Evolutionary conservation across 2,113 vertebrate species (phyloP).

Genomic region (Rallus limicola): DNA sequence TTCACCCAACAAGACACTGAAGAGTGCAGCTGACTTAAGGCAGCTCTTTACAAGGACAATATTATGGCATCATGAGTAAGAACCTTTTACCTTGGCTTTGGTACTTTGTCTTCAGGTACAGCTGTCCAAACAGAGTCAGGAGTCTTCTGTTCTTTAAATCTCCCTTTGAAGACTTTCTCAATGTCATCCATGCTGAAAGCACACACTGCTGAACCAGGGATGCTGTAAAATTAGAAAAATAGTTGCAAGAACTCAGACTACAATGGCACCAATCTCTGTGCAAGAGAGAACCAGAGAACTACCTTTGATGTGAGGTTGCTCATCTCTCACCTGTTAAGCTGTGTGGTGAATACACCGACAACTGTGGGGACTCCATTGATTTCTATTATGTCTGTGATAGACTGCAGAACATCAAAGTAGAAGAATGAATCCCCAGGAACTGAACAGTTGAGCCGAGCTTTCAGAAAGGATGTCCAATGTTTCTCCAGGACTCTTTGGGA

Average conservation of each 20-base stretch:
- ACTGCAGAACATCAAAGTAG: slow-evolving; percentile 98
- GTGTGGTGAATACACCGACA: slow-evolving; percentile 95
- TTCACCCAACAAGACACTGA: neutral
- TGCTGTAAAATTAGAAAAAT: slow-evolving; percentile 75
- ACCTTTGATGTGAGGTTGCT: neutral
- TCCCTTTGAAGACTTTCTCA: slow-evolving; percentile 91
- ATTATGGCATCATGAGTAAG: neutral
- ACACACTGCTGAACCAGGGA: slow-evolving; percentile 96
- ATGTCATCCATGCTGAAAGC: slow-evolving; percentile 98
- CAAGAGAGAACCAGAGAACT: neutral
- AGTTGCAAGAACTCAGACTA: neutral
- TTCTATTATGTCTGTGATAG: slow-evolving; percentile 93
- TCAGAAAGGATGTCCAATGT: slow-evolving; percentile 98
- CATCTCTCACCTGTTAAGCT: slow-evolving; percentile 92
- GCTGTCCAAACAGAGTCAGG: slow-evolving; percentile 97
- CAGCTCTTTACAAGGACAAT: neutral
- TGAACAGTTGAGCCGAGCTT: slow-evolving; percentile 95
- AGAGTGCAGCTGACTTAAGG: slow-evolving; percentile 5
- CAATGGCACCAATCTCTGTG: neutral
- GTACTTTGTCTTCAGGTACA: slow-evolving; percentile 94
- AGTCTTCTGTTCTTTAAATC: slow-evolving; percentile 98
- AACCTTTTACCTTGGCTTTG: slow-evolving; percentile 88
- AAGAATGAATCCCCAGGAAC: slow-evolving; percentile 98
- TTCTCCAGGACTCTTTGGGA: slow-evolving; percentile 98
- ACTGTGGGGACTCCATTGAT: slow-evolving; percentile 90